A percentile compares a stretch with the other conserved stretches of the same genome.
Evolutionary conservation across 2,797 vertebrate genomes (phyloP).

Genomic region (Cheirogaleus major): DNA sequence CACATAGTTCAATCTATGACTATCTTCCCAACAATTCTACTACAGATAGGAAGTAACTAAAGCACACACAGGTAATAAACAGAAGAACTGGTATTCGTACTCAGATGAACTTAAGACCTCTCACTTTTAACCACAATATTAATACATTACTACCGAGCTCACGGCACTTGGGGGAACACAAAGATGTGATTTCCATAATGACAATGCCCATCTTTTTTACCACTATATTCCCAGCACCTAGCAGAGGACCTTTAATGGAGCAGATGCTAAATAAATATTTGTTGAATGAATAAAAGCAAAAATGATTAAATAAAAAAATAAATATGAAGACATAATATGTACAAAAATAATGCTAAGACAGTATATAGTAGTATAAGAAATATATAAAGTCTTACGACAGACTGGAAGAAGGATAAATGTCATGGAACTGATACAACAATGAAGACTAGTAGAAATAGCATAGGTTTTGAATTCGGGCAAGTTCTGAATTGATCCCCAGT

Average conservation of each 20-base stretch:
- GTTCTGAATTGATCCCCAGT: neutral
- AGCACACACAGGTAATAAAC: neutral
- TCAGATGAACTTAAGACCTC: neutral
- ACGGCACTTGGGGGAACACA: neutral
- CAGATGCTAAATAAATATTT: neutral
- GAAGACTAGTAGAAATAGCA: neutral
- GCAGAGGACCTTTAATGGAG: neutral
- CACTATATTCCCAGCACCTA: neutral
- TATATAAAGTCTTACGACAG: neutral
- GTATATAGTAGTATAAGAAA: neutral
- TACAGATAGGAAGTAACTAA: neutral
- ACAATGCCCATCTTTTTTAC: neutral
- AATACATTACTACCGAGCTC: neutral
- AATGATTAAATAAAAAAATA: neutral
- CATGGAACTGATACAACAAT: neutral
- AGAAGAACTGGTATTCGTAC: neutral
- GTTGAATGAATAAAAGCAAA: neutral
- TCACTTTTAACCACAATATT: neutral
- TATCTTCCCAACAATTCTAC: neutral
- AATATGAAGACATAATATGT: neutral
- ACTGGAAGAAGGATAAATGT: neutral
- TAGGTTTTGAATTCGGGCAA: neutral
- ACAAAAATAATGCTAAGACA: neutral
- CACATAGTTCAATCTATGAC: neutral
- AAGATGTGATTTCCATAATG: neutral